phyloP scores from a whole-genome alignment of 2,113 vertebrate species.

The Sorex araneus region DNA sequence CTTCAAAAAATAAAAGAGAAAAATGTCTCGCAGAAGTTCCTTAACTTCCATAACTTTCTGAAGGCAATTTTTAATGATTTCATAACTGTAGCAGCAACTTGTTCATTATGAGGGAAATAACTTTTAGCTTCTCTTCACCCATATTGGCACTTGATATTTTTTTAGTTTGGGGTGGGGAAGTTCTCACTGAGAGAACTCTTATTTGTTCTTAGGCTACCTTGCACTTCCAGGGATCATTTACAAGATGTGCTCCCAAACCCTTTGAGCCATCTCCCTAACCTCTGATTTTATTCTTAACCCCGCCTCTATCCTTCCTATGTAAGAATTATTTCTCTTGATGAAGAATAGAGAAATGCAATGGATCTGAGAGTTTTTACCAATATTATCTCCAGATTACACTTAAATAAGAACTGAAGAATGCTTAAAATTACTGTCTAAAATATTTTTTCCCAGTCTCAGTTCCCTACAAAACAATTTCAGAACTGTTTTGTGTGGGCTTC shows the following conservation, averaged over 20 bases:
- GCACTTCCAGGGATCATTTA: neutral
- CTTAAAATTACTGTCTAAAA: neutral
- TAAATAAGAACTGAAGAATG: conserved; percentile 5
- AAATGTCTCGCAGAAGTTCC: neutral
- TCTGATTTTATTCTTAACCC: neutral
- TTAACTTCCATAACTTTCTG: conserved; percentile 1
- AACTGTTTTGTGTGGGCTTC: too few species aligned
- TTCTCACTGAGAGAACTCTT: too few species aligned
- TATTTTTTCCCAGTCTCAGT: neutral
- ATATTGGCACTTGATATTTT: conserved; percentile 8
- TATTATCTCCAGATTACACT: conserved; percentile 21
- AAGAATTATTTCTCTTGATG: conserved; percentile 18
- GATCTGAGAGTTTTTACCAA: neutral
- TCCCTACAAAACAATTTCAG: neutral
- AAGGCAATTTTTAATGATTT: conserved; percentile 17
- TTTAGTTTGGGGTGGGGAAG: neutral
- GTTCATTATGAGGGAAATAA: conserved; percentile 38
- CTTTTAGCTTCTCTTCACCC: neutral
- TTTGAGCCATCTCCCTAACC: neutral
- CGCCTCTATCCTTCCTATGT: neutral
- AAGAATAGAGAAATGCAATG: conserved; percentile 1
- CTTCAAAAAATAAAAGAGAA: neutral
- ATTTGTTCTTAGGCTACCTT: neutral
- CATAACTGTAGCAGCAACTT: neutral
- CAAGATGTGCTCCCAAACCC: neutral